phyloP scores from a whole-genome alignment of 92 coral and sea anemone species.

The Zoanthus solanderi region DNA sequence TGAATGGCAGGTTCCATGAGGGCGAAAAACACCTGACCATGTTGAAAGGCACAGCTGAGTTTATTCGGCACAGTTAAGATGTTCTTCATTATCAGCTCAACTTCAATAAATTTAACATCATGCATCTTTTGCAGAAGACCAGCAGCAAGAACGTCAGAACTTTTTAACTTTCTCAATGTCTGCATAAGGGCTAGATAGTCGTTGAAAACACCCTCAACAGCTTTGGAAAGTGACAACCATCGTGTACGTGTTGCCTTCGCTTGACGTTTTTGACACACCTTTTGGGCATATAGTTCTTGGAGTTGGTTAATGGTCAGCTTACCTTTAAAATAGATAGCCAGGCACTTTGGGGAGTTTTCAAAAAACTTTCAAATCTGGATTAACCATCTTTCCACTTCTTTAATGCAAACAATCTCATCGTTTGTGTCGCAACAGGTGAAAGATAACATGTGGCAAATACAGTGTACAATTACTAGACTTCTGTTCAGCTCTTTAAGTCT shows the following conservation, averaged over 20 bases:
- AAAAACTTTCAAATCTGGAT: constrained; percentile 53
- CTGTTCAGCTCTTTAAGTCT: constrained; percentile 32
- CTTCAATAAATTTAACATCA: constrained; percentile 34
- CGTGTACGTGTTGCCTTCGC: constrained; percentile 47
- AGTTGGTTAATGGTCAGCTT: constrained; percentile 43
- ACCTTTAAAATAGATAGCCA: constrained; percentile 10
- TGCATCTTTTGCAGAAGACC: constrained; percentile 51
- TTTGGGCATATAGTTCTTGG: constrained; percentile 19
- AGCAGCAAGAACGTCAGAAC: constrained; percentile 30
- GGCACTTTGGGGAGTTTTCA: constrained; percentile 54
- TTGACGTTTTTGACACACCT: constrained; percentile 18
- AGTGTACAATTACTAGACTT: background rate
- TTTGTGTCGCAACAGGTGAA: constrained; percentile 50
- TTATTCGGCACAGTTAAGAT: constrained; percentile 42
- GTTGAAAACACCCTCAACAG: constrained; percentile 23
- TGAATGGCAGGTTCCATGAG: constrained; percentile 26
- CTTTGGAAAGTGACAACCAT: constrained; percentile 47
- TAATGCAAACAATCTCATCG: constrained; percentile 38
- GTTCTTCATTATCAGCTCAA: constrained; percentile 31
- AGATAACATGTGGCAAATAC: constrained; percentile 51
- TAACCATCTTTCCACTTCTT: constrained; percentile 55
- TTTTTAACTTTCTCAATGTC: constrained; percentile 22
- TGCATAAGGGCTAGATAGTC: constrained; percentile 40
- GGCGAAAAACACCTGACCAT: constrained; percentile 12
- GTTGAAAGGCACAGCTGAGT: constrained; percentile 35